These are phyloP conservation scores for Drosophila grimshawi DNA, from an alignment of 1,140 invertebrate genomes.

Conservation along the genomic window DNA sequence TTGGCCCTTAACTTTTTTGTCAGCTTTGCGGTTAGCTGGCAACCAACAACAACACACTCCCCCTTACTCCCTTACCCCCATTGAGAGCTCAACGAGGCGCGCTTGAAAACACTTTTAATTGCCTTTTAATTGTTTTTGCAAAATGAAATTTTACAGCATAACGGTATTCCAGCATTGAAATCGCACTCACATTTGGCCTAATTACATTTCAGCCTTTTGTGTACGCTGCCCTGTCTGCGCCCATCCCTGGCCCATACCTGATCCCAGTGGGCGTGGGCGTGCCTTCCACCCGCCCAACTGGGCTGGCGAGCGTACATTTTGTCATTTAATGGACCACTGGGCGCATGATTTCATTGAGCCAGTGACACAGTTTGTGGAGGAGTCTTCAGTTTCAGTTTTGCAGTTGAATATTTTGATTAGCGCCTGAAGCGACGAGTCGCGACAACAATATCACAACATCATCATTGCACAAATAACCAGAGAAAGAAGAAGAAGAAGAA, in stretches of 20 bases:
- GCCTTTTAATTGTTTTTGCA: constrained; percentile 81
- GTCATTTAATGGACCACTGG: constrained; percentile 82
- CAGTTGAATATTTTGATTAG: constrained; percentile 82
- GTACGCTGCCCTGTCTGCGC: background rate
- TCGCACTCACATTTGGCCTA: constrained; percentile 64
- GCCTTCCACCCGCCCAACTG: constrained; percentile 11
- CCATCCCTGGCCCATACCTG: background rate
- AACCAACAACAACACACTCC: background rate
- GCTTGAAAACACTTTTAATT: constrained; percentile 73
- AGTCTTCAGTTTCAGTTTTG: constrained; percentile 9
- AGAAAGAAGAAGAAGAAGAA: background rate
- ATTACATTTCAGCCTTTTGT: constrained; percentile 63
- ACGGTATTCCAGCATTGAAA: constrained; percentile 30
- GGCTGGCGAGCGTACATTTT: constrained; percentile 57
- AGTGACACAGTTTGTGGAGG: constrained; percentile 70
- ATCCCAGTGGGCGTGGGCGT: constrained; percentile 21
- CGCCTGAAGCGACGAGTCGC: constrained; percentile 56
- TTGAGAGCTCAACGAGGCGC: constrained; percentile 62
- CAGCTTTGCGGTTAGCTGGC: constrained; percentile 26
- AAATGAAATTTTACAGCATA: constrained; percentile 59
- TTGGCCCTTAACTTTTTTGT: constrained; percentile 15
- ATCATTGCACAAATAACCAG: background rate
- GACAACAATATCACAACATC: constrained; percentile 55
- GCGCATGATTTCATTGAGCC: constrained; percentile 78
- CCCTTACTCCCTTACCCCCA: constrained; percentile 2